Evolutionary conservation across 2,113 vertebrate species (phyloP), one percentile per base, ranked within the genome.

Genomic region (Ophthalmolycus amberensis): DNA sequence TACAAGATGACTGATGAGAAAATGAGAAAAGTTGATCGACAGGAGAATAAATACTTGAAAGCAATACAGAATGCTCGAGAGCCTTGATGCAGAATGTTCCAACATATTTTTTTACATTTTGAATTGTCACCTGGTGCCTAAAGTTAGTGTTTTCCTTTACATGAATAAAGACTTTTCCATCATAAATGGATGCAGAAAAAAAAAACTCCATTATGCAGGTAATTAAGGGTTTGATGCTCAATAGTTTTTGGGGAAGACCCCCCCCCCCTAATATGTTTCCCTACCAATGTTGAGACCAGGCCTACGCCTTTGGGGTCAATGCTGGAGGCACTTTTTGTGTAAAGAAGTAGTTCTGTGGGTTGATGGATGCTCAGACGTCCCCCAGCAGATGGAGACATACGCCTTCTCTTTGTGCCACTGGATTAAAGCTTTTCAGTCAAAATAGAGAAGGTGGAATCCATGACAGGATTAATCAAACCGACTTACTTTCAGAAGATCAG

Each of bases 351-450:
- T 37, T 9, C 22, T 38, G 6, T 5, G 5, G 44, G 32, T 52
- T 5, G n/a, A 9, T 37, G 25, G 9, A 44, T n/a, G 27, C 54
- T 40, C 54, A 29, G 0, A 25, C 22, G 9, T 27, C 60, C 1
- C 34, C 88, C 91, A 90, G 80, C 85, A 93, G 91, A 64, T 73
- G 89, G 91, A 44, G 75, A 52, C 84, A 82, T 25, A 34, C 1
- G 22, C 46, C 59, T 76, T 42, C 27, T 66, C 22, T 56, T 75
- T 42, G 75, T 46, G 27, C 29, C 20, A 52, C 25, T 4, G 12
- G 22, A 9, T 11, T 4, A 22, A 67, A 63, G 32, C 20, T 37
- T 58, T 10, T 42, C 25, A 42, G 25, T 25, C 18, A 5, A 71
- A 63, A 48, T 22, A 25, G 59, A 66, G 44, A 70, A 25, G 7